Conservation (phyloP, 2,113 vertebrate species). For the Gobiocypris rarus region DNA sequence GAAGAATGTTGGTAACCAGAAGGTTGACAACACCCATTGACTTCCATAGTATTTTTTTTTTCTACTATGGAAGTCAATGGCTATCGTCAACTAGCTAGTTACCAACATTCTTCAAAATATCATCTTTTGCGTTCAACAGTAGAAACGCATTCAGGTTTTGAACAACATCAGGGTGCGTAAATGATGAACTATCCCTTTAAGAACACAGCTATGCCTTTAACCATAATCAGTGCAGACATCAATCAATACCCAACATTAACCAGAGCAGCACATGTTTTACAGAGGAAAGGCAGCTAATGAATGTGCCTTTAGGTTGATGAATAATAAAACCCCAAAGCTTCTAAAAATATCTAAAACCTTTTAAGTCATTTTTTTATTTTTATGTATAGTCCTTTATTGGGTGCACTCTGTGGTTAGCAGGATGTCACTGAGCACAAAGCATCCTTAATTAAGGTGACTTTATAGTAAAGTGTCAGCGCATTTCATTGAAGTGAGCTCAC, state of each 20-base stretch:
- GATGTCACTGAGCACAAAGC: constrained; percentile 43
- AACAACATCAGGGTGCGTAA: too few relatives aligned
- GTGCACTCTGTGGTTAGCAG: constrained; percentile 11
- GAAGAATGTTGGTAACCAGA: too few relatives aligned
- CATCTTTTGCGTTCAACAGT: too few relatives aligned
- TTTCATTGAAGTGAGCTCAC: constrained; percentile 49
- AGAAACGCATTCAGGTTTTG: too few relatives aligned
- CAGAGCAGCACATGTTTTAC: constrained; percentile 18
- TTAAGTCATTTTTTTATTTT: constrained; percentile 24
- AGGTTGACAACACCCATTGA: too few relatives aligned
- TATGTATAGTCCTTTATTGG: constrained; percentile 29
- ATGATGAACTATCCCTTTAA: not conserved
- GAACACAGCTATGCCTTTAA: not conserved
- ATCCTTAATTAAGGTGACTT: constrained; percentile 58
- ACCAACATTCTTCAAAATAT: too few relatives aligned
- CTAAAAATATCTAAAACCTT: constrained; percentile 33
- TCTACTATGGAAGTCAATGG: too few relatives aligned
- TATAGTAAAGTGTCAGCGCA: constrained; percentile 30
- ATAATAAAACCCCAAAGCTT: constrained; percentile 22
- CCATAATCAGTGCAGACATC: constrained; percentile 16
- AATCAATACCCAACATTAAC: constrained; percentile 35
- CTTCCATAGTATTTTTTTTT: too few relatives aligned
- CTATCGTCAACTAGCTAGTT: too few relatives aligned
- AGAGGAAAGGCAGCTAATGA: constrained; percentile 1
- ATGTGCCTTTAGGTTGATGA: not conserved